Evolutionary conservation across 2,113 vertebrate genomes (phyloP).

Genomic region (Oryzias javanicus): DNA sequence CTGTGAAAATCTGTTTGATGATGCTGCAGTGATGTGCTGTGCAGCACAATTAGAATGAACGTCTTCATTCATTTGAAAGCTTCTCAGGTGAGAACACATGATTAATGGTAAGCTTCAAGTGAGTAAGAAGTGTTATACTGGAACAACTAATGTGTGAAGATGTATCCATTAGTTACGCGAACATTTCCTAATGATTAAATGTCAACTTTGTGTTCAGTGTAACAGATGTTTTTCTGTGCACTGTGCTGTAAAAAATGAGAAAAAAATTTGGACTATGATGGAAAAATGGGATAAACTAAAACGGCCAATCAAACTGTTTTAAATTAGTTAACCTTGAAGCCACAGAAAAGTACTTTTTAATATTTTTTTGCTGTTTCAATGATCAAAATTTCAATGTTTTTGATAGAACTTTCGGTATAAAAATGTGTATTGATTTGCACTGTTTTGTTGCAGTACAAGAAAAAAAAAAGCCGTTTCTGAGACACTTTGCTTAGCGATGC

Average conservation of each 20-base stretch:
- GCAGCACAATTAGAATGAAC: background rate
- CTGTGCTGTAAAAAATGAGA: background rate
- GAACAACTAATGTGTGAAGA: constrained; percentile 5
- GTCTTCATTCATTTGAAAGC: background rate
- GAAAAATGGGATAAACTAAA: background rate
- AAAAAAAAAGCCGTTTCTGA: constrained; percentile 2
- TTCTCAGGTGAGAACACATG: background rate
- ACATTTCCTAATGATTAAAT: background rate
- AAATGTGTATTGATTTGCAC: constrained; percentile 3
- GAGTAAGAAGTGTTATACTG: background rate
- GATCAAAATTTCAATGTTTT: background rate
- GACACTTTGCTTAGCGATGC: constrained; percentile 6
- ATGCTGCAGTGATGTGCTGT: no score
- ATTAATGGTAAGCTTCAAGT: background rate
- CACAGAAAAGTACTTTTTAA: no score
- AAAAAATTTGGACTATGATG: background rate
- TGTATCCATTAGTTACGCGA: constrained; percentile 1
- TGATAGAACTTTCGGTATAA: background rate
- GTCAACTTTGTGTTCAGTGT: background rate
- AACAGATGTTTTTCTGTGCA: background rate
- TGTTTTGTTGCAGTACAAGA: constrained; percentile 6
- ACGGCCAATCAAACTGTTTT: no score
- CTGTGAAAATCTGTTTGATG: no score
- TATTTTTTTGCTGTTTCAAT: background rate
- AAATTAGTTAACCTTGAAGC: no score